Conservation (phyloP, 2,113 vertebrate genomes). For the Dasyprocta punctata region DNA sequence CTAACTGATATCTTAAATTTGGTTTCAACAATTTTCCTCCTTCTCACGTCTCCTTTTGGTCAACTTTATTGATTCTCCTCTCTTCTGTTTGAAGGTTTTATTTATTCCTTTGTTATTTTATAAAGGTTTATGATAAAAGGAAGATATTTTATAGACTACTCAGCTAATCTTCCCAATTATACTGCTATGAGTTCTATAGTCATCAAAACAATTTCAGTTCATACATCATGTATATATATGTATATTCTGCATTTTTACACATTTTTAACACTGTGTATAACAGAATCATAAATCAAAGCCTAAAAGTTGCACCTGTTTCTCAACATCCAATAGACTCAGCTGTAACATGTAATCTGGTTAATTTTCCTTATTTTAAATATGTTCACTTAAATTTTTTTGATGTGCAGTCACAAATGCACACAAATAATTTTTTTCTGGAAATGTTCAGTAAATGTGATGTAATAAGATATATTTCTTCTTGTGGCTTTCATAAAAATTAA, state of each 20-base stretch:
- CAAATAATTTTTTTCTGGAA: background rate
- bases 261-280: background rate
- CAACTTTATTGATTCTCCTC: background rate
- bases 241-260: background rate
- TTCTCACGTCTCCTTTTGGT: slow-evolving; percentile 3
- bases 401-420: background rate
- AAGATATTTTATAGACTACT: background rate
- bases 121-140: slow-evolving; percentile 8
- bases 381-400: background rate
- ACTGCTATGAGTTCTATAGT: background rate
- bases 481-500: background rate
- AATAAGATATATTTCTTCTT: slow-evolving; percentile 32
- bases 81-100: background rate
- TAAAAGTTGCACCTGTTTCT: background rate
- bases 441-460: slow-evolving; percentile 22
- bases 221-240: background rate
- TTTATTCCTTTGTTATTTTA: slow-evolving; percentile 9
- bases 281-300: background rate
- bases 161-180: background rate
- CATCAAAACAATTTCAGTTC: background rate
- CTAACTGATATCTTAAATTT: background rate
- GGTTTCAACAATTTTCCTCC: slow-evolving; percentile 49
- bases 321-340: background rate
- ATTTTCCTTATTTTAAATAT: background rate
- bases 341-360: background rate